phyloP scores from a whole-genome alignment of 1,140 invertebrate species.

The Octopus sinensis region DNA sequence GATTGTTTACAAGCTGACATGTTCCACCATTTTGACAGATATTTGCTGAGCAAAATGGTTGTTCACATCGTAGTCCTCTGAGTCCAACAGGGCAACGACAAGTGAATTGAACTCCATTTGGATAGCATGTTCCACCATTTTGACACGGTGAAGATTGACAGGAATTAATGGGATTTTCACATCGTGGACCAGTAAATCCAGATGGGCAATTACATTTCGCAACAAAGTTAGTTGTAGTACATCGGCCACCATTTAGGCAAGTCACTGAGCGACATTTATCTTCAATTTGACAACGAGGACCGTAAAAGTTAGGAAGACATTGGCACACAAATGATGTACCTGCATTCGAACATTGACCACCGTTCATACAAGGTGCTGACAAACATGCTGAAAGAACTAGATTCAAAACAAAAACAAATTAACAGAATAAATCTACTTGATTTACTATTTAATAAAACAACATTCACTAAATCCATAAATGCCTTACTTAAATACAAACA shows the following conservation, averaged over 20 bases:
- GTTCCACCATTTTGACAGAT: no score
- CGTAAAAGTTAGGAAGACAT: slow-evolving; percentile 10
- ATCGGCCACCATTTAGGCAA: slow-evolving; percentile 15
- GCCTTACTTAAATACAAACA: no score
- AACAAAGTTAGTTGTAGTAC: slow-evolving; percentile 5
- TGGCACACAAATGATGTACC: not conserved
- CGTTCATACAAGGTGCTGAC: not conserved
- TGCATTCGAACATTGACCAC: not conserved
- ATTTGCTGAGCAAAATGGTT: slow-evolving; percentile 8
- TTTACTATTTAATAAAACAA: no score
- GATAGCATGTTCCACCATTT: slow-evolving; percentile 15
- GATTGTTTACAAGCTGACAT: no score
- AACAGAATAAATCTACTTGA: no score
- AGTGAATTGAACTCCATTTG: slow-evolving; percentile 9
- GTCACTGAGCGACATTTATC: not conserved
- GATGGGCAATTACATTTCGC: slow-evolving; percentile 13
- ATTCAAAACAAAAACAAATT: no score
- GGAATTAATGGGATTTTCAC: slow-evolving; percentile 13
- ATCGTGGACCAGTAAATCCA: slow-evolving; percentile 17
- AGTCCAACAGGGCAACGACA: slow-evolving; percentile 15
- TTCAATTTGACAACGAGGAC: slow-evolving; percentile 14
- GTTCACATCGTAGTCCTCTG: slow-evolving; percentile 13
- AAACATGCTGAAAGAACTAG: no score
- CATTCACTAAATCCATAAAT: no score
- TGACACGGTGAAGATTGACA: slow-evolving; percentile 17